Evolutionary conservation across 2,797 vertebrate genomes (phyloP), one percentile per base, ranked within the genome.

Genomic region (Channa striata): DNA sequence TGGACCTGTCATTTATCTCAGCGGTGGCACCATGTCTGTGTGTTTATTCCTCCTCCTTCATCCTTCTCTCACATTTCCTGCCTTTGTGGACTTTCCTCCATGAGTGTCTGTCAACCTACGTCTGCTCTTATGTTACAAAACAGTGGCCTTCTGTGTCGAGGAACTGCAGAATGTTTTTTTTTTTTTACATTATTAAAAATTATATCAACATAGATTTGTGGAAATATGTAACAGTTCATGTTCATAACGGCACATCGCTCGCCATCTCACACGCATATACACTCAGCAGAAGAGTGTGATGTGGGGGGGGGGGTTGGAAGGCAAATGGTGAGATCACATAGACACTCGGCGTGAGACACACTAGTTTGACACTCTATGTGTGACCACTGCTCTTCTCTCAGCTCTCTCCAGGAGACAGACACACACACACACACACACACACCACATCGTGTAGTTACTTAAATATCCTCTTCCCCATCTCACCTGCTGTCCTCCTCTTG

Each of bases 1-100:
- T 73, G 77, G 62, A 78, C 56, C 53, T 20, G 59, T 75, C 80
- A 54, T 87, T 91, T 84, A 90, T 90, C 87, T 77, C 89, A 87
- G 89, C 86, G 19, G 90, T 83, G 74, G 64, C 34, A 20, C 69
- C 50, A n/a, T 36, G 13, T 58, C 62, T 36, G 52, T 80, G 46
- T 81, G 49, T 81, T 67, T 78, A 59, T 74, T 65, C 68, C 54
- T 65, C 21, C 11, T 57, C 56, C 44, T 36, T 21, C 10, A 49
- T 68, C 66, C 69, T 60, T 48, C 40, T 67, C 56, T 65, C 20
- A 8, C 17, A 47, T 49, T 54, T 37, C 53, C 48, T 14, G 17
- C 64, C 37, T 52, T 25, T 52, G 17, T 14, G 23, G 59, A 74
- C 58, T 40, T 56, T 74, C 50, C 68, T 19, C 68, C 72, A 71